These are phyloP conservation scores for Oryzias curvinotus DNA, from an alignment of 2,113 vertebrate species.

Conservation along the genomic window DNA sequence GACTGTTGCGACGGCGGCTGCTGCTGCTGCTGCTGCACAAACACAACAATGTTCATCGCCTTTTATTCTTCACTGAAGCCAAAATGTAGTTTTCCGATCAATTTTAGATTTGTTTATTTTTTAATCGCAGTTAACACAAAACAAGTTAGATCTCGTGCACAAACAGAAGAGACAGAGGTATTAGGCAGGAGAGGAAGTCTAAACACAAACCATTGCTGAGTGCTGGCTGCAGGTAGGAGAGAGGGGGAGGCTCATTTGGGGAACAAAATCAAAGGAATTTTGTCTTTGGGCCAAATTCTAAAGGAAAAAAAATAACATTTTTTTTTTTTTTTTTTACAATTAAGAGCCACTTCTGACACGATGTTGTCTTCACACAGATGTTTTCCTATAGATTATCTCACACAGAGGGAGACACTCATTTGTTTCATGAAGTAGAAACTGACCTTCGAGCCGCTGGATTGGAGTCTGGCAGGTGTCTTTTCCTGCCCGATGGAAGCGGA, in stretches of 20 bases:
- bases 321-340: constrained; percentile 21
- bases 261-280: constrained; percentile 75
- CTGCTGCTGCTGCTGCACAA: constrained; percentile 19
- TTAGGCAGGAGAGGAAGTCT: constrained; percentile 44
- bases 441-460: constrained; percentile 80
- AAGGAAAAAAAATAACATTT: constrained; percentile 20
- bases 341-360: constrained; percentile 8
- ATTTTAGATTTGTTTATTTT: background rate
- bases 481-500: constrained; percentile 66
- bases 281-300: constrained; percentile 81
- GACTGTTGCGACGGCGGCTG: constrained; percentile 26
- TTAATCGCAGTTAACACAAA: constrained; percentile 12
- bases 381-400: constrained; percentile 14
- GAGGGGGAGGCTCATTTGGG: constrained; percentile 75
- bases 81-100: background rate
- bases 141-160: constrained; percentile 24
- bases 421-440: constrained; percentile 18
- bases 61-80: background rate
- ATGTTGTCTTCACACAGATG: constrained; percentile 7
- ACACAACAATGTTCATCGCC: background rate
- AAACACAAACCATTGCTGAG: constrained; percentile 78
- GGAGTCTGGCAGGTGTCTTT: constrained; percentile 74
- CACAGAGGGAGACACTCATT: constrained; percentile 10
- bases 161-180: constrained; percentile 40
- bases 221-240: constrained; percentile 79